Conservation (phyloP, 2,797 vertebrate genomes). For the Otus scops region DNA sequence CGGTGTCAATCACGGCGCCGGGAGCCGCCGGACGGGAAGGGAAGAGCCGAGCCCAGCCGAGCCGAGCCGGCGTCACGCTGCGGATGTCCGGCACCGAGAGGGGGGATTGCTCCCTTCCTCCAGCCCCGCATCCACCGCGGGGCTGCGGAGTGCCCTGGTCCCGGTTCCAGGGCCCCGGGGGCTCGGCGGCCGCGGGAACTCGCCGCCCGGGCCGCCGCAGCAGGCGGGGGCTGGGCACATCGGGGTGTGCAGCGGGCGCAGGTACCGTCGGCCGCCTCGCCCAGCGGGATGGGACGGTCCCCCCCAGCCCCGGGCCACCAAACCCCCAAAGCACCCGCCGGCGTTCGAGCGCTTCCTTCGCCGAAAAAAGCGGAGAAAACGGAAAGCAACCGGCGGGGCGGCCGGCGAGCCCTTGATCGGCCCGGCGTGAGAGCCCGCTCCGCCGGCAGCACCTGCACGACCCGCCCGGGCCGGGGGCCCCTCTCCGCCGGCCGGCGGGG, state of each 20-base stretch:
- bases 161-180: background rate
- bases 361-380: background rate
- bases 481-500: too few relatives aligned
- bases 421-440: background rate
- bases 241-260: background rate
- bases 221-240: background rate
- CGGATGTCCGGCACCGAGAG: constrained; percentile 67
- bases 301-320: background rate
- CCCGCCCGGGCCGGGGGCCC: background rate
- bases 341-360: background rate
- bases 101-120: constrained; percentile 6
- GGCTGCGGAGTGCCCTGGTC: background rate
- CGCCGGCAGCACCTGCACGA: background rate
- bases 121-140: background rate
- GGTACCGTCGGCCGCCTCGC: background rate
- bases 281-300: background rate
- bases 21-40: constrained; percentile 25
- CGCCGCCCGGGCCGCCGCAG: background rate
- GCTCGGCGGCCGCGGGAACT: background rate
- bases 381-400: background rate
- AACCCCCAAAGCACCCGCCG: background rate
- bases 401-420: background rate
- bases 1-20: constrained; percentile 42
- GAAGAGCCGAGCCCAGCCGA: background rate
- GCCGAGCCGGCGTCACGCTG: constrained; percentile 67